Evolutionary conservation across 2,888 invertebrate species (phyloP), one percentile per base, ranked within the genome.

Genomic region (Bhutanitis thaidina): DNA sequence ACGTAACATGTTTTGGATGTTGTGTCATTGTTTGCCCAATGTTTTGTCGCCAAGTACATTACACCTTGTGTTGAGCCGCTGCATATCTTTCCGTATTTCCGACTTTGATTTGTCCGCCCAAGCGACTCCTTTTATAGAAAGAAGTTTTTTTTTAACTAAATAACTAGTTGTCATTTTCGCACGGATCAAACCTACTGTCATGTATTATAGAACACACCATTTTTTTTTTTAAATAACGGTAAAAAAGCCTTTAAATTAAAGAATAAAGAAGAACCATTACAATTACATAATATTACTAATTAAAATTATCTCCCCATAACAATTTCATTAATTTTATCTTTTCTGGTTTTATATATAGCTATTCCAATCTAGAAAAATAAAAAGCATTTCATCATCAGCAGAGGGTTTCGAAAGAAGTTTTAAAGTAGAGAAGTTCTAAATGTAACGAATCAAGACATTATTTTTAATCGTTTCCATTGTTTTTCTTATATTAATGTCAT

Each of bases 1-100:
- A 76, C 67, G 72, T 76, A 77, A 82, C 80, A 80, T 84, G 79
- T 86, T 85, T 80, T 80, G 77, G 72, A 76, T 75, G 62, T 77
- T 65, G 67, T 67, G 62, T 62, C 66, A 79, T 86, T 84, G 81
- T 54, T n/a, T 27, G 25, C 30, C n/a, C 36, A 25, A 41, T 65
- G 58, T 76, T 76, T 77, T 77, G 76, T 74, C 71, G 65, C 71
- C 69, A 65, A 67, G 60, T 72, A 76, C 72, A 79, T 78, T 75
- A 77, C 79, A 54, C 72, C 73, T 75, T 77, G 56, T 59, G 45
- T 52, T 51, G 37, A 36, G 40, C 27, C 40, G 35, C 38, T 14
- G 39, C n/a, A 4, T 30, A n/a, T 29, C 25, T 44, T 49, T 48
- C 55, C 53, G 32, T 13, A 45, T 8, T 35, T 51, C 30, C 52